Conservation (phyloP, 2,797 vertebrate species). For the Zenarchopterus dispar region DNA sequence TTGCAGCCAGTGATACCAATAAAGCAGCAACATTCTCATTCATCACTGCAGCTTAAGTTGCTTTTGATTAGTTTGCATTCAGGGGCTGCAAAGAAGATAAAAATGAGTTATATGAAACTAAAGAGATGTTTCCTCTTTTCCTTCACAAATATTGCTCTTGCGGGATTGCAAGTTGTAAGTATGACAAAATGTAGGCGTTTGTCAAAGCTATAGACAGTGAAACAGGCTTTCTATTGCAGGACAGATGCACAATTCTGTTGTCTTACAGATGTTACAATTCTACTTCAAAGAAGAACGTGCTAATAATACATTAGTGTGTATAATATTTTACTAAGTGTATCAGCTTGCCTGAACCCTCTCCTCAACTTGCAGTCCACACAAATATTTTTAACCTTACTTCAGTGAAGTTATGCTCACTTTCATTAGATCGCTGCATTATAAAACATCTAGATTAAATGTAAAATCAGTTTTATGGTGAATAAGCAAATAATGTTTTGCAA, state of each 20-base stretch:
- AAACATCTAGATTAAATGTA: neutral
- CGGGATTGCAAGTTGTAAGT: slow-evolving; percentile 22
- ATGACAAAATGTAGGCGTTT: slow-evolving; percentile 30
- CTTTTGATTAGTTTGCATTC: slow-evolving; percentile 74
- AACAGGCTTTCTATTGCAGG: neutral
- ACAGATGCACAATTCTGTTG: neutral
- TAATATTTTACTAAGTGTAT: too few relatives aligned
- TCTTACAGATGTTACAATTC: slow-evolving; percentile 1
- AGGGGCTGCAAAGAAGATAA: slow-evolving; percentile 36
- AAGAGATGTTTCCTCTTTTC: slow-evolving; percentile 44
- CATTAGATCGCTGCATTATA: neutral
- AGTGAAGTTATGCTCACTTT: rapidly evolving
- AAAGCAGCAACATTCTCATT: slow-evolving; percentile 53
- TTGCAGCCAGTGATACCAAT: slow-evolving; percentile 67
- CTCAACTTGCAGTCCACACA: neutral
- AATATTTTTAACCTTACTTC: neutral
- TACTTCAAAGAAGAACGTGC: neutral
- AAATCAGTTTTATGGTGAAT: too few relatives aligned
- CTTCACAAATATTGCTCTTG: slow-evolving; percentile 21
- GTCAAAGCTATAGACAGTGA: too few relatives aligned
- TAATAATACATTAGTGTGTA: too few relatives aligned
- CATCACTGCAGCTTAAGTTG: slow-evolving; percentile 74
- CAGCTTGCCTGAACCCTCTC: neutral
- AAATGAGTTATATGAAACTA: slow-evolving; percentile 46
- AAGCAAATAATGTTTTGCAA: neutral